These are phyloP conservation scores for Sylvicola cinctus DNA, from an alignment of 2,888 invertebrate genomes.

Conservation along the genomic window DNA sequence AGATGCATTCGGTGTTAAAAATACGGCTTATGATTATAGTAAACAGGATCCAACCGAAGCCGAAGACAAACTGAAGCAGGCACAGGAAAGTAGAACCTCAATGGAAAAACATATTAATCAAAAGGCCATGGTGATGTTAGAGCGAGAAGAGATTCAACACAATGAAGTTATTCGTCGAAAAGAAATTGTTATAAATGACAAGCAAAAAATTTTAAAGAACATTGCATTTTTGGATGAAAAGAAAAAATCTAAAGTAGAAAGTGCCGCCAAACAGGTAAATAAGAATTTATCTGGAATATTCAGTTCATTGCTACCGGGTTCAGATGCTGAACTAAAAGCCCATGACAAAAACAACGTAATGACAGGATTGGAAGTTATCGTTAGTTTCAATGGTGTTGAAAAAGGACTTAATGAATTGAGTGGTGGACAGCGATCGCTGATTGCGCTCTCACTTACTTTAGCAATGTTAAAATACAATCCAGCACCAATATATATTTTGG, in stretches of 20 bases:
- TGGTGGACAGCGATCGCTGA: slow-evolving; percentile 90
- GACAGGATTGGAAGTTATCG: slow-evolving; percentile 77
- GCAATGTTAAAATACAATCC: slow-evolving; percentile 94
- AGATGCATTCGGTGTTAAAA: slow-evolving; percentile 51
- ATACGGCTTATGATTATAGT: slow-evolving; percentile 48
- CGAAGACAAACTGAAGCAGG: slow-evolving; percentile 15
- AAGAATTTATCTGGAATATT: slow-evolving; percentile 91
- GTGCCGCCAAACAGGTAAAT: slow-evolving; percentile 75
- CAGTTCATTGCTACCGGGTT: slow-evolving; percentile 72
- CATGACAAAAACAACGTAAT: slow-evolving; percentile 50
- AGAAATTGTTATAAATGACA: slow-evolving; percentile 57
- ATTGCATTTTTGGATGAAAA: slow-evolving; percentile 80
- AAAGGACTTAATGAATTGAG: slow-evolving; percentile 92
- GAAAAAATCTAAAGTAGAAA: slow-evolving; percentile 60
- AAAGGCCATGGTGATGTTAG: slow-evolving; percentile 68
- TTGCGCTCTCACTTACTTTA: slow-evolving; percentile 86
- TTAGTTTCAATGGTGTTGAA: slow-evolving; percentile 85
- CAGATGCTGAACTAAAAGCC: slow-evolving; percentile 67
- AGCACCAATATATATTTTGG: slow-evolving; percentile 94
- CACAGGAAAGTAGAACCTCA: slow-evolving; percentile 35
- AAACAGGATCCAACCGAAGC: slow-evolving; percentile 33
- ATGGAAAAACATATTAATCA: slow-evolving; percentile 55
- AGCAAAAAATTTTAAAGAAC: slow-evolving; percentile 47
- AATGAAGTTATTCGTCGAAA: slow-evolving; percentile 40
- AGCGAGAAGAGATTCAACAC: slow-evolving; percentile 66